phyloP scores from a whole-genome alignment of 2,888 invertebrate species.

The Hoplodrina blanda region DNA sequence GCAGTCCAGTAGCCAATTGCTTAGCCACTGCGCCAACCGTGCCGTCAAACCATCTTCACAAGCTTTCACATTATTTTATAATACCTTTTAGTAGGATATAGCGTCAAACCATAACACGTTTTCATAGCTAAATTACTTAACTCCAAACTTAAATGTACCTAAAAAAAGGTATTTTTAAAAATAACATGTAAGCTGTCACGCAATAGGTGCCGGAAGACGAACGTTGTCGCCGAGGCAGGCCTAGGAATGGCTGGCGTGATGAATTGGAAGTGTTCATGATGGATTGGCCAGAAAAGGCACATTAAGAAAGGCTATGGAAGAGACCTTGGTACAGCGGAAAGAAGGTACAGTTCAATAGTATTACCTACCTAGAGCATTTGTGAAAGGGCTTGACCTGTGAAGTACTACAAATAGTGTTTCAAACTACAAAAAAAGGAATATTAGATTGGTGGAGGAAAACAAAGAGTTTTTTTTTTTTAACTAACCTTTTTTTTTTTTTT shows the following conservation, averaged over 20 bases:
- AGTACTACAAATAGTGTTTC: no score
- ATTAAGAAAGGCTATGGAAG: neutral
- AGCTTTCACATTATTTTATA: no score
- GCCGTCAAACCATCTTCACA: no score
- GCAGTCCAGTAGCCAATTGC: no score
- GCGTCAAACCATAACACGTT: slow-evolving; percentile 8
- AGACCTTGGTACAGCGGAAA: neutral
- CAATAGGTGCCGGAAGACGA: neutral
- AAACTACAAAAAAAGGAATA: no score
- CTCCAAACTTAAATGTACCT: neutral
- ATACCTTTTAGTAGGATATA: no score
- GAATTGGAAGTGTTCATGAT: slow-evolving; percentile 3
- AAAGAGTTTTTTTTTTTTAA: no score
- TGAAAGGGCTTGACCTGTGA: no score
- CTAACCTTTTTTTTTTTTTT: no score
- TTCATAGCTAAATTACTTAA: slow-evolving; percentile 22
- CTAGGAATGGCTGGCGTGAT: neutral
- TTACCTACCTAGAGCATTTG: no score
- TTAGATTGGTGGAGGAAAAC: no score
- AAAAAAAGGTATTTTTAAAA: neutral
- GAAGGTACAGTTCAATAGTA: neutral
- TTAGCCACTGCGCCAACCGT: no score
- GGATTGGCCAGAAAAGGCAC: neutral
- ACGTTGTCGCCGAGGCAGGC: neutral
- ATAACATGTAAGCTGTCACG: neutral